Evolutionary conservation across 2,113 vertebrate species (phyloP).

Genomic region (Hiodon alosoides): DNA sequence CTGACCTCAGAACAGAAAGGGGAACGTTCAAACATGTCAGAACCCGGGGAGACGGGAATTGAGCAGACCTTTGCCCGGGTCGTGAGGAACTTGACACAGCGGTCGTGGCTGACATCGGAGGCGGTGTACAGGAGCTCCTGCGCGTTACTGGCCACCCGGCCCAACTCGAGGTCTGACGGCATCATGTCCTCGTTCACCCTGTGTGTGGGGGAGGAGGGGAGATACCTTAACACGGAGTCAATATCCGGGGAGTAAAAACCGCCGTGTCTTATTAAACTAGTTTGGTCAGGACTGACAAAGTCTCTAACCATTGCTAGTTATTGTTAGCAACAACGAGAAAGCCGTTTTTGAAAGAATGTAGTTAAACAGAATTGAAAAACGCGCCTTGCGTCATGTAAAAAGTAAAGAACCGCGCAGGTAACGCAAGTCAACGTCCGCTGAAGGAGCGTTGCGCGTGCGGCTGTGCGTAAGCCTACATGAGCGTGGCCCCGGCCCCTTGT

Average conservation of each 20-base stretch:
- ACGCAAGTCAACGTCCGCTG: no score
- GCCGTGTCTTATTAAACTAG: no score
- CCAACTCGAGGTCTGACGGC: slow-evolving; percentile 81
- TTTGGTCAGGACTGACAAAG: not conserved
- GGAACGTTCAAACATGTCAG: not conserved
- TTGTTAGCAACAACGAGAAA: no score
- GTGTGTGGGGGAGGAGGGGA: slow-evolving; percentile 26
- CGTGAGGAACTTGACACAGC: slow-evolving; percentile 90
- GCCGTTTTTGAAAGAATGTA: no score
- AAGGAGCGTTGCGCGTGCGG: no score
- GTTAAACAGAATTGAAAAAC: no score
- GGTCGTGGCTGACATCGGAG: slow-evolving; percentile 90
- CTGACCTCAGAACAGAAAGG: no score
- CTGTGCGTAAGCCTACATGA: slow-evolving; percentile 41
- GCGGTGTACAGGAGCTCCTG: slow-evolving; percentile 82
- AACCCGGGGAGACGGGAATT: not conserved
- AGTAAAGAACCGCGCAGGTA: no score
- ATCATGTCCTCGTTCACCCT: slow-evolving; percentile 80
- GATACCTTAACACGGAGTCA: not conserved
- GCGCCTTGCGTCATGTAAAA: no score
- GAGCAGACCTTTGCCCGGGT: slow-evolving; percentile 82
- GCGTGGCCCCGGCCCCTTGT: slow-evolving; percentile 65
- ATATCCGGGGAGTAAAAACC: no score
- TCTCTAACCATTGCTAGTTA: not conserved
- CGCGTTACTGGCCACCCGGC: slow-evolving; percentile 73